Evolutionary conservation across 2,113 vertebrate genomes (phyloP), one percentile per base, ranked within the genome.

Genomic region (Seriola rivoliana): DNA sequence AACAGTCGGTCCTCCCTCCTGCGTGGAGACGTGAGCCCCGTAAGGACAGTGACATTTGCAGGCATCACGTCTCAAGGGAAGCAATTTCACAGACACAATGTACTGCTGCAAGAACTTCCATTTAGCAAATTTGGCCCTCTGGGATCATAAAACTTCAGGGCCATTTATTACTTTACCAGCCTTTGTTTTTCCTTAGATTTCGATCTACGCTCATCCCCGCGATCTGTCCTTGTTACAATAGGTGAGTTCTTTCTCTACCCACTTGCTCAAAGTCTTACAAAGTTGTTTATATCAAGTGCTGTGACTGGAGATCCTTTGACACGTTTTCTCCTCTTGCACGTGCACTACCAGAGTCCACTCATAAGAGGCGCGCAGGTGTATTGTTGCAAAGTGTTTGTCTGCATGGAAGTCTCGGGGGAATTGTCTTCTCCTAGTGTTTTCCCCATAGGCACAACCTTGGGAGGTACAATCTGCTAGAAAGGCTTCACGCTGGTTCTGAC

Each of bases 1-100:
- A 86, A 78, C 34, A 50, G 57, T 74, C 71, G 86, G 75, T 85
- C 85, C 73, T 90, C 88, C 89, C 89, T 69, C 88, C 80, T 74
- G 86, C 50, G 79, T 54, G 71, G 70, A 87, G 89, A 94, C 66
- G 60, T 87, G 73, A 84, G 80, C 86, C 71, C 68, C 25, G 10
- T 7, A 62, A 90, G 89, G 76, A 87, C 78, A 70, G n/a, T 85
- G 87, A 88, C 89, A 93, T 93, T 91, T 91, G 65, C 90, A 89
- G 84, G 50, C 78, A 59, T 86, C 91, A 84, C 75, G 75, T 92
- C 91, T 90, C 89, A 74, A 79, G 79, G 89, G 89, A 92, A 91
- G 82, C 79, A 91, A 90, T 94, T 94, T 92, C 84, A 80, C 52
- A 76, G 72, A 88, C 59, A 71, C 65, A 48, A 59, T 70, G 80